Percentiles rank a stretch among this genome's conserved stretches.
phyloP scores from a whole-genome alignment of 2,113 vertebrate genomes.

The Platanista minor region DNA sequence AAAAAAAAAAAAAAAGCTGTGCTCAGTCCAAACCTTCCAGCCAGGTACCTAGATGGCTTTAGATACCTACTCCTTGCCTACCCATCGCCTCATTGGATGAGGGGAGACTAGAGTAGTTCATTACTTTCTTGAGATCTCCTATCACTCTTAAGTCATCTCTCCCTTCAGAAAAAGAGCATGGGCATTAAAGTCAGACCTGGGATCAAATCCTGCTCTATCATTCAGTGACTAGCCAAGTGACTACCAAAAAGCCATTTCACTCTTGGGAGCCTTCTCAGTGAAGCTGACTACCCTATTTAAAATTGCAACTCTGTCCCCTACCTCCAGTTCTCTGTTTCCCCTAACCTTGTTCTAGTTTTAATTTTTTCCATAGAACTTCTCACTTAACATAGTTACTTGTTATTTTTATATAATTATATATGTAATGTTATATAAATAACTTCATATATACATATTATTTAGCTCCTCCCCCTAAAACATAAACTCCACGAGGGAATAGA shows the following conservation, averaged over 20 bases:
- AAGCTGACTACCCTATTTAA: not conserved
- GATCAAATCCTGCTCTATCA: not conserved
- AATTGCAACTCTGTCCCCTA: not conserved
- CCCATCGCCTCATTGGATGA: not conserved
- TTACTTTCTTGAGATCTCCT: not conserved
- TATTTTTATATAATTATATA: not conserved
- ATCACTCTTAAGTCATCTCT: not conserved
- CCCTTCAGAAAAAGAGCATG: not conserved
- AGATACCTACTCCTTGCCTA: not conserved
- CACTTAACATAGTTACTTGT: not conserved
- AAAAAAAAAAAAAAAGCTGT: too few relatives aligned
- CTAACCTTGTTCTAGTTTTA: not conserved
- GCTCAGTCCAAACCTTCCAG: not conserved
- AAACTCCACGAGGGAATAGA: not conserved
- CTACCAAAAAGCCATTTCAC: not conserved
- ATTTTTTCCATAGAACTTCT: not conserved
- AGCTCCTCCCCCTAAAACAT: not conserved
- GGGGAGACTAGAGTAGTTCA: not conserved
- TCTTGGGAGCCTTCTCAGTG: not conserved
- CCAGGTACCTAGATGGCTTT: not conserved
- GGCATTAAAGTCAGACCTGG: not conserved
- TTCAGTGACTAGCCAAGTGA: not conserved
- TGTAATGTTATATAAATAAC: not conserved
- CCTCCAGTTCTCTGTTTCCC: not conserved
- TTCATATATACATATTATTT: not conserved